These are phyloP conservation scores for Tokudaia muenninki DNA, from an alignment of 2,797 vertebrate genomes.

Conservation along the genomic window DNA sequence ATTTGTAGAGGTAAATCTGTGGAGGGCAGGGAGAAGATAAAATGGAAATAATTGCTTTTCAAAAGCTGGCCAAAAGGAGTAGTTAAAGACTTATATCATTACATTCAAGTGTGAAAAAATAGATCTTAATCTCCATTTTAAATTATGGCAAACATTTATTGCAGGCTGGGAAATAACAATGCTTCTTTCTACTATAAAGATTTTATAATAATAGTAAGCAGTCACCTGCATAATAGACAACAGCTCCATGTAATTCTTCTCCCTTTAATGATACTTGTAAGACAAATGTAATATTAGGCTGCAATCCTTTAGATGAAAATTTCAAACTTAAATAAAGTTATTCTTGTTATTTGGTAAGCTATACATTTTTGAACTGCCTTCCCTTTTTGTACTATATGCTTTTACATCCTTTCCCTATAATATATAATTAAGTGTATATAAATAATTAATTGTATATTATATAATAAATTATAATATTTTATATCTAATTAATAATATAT, in stretches of 20 bases:
- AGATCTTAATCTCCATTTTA: slow-evolving; percentile 3
- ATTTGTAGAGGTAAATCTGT: neutral
- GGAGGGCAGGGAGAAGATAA: neutral
- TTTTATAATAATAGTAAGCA: slow-evolving; percentile 15
- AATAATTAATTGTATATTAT: neutral
- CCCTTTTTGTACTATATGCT: slow-evolving; percentile 24
- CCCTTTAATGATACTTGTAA: slow-evolving; percentile 53
- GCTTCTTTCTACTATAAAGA: slow-evolving; percentile 2
- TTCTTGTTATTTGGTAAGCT: slow-evolving; percentile 40
- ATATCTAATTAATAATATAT: neutral
- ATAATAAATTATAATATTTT: neutral
- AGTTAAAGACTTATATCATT: neutral
- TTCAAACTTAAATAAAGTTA: slow-evolving; percentile 46
- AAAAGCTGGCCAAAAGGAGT: slow-evolving; percentile 29
- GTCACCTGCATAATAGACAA: neutral
- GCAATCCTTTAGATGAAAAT: slow-evolving; percentile 45
- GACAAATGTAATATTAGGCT: neutral
- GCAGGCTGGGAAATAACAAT: neutral
- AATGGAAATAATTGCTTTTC: slow-evolving; percentile 31
- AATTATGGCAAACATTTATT: neutral
- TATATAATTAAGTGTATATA: neutral
- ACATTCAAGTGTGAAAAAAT: neutral
- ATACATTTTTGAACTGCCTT: slow-evolving; percentile 9
- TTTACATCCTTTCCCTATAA: slow-evolving; percentile 14
- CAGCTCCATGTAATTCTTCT: neutral